A percentile compares a stretch with the other conserved stretches of the same genome.
phyloP scores from a whole-genome alignment of 2,888 invertebrate genomes.

The Diloba caeruleocephala region DNA sequence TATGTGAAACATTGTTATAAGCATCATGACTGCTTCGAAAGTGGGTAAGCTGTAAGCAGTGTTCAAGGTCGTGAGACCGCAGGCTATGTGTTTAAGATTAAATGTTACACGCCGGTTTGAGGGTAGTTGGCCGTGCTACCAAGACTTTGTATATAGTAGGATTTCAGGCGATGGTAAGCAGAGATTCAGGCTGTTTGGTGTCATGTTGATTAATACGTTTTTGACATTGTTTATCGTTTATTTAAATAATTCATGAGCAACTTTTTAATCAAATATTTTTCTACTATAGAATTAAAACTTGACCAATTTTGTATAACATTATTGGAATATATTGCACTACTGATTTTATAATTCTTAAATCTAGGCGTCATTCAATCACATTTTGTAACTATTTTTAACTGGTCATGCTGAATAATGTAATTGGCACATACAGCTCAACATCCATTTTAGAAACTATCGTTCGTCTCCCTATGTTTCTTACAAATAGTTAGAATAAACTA shows the following conservation, averaged over 20 bases:
- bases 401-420: too few relatives aligned
- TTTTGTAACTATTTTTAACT: too few relatives aligned
- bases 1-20: slow-evolving; percentile 16
- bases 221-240: background rate
- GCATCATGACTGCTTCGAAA: slow-evolving; percentile 34
- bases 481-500: slow-evolving; percentile 20
- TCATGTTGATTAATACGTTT: too few relatives aligned
- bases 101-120: slow-evolving; percentile 40
- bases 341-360: background rate
- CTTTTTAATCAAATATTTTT: slow-evolving; percentile 22
- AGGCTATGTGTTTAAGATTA: slow-evolving; percentile 51
- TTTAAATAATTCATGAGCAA: background rate
- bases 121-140: slow-evolving; percentile 20
- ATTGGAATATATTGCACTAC: background rate
- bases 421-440: too few relatives aligned
- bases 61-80: slow-evolving; percentile 55
- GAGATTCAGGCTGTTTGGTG: background rate
- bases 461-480: slow-evolving; percentile 23
- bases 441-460: background rate
- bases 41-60: slow-evolving; percentile 42
- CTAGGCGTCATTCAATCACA: too few relatives aligned
- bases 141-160: slow-evolving; percentile 32
- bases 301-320: slow-evolving; percentile 21
- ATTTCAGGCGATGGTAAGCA: slow-evolving; percentile 20
- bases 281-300: slow-evolving; percentile 10